Conservation (phyloP, 1,140 invertebrate species). For the Pachyrhynchus sulphureomaculatus region DNA sequence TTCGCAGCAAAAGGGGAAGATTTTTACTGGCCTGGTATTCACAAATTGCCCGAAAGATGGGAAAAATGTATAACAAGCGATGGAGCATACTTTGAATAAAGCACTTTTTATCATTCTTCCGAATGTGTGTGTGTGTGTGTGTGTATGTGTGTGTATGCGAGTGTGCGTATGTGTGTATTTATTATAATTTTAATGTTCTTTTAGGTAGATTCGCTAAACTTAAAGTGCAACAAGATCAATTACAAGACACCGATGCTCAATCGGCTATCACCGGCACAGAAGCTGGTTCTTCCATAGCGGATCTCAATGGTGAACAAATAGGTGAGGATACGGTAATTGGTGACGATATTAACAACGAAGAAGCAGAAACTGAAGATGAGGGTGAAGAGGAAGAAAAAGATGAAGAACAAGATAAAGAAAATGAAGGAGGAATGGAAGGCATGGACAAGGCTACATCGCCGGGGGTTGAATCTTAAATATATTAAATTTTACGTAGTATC, state of each 20-base stretch:
- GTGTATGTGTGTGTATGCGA: no score
- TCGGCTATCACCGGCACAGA: slow-evolving; percentile 10
- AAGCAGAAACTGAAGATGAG: slow-evolving; percentile 19
- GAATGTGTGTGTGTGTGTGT: no score
- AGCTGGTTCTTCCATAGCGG: slow-evolving; percentile 6
- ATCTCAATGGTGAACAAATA: slow-evolving; percentile 4
- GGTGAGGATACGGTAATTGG: slow-evolving; percentile 10
- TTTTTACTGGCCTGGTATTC: no score
- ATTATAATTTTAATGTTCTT: neutral
- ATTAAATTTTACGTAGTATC: neutral
- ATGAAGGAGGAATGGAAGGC: slow-evolving; percentile 24
- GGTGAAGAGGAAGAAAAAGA: slow-evolving; percentile 18
- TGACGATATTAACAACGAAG: slow-evolving; percentile 17
- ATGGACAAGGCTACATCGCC: slow-evolving; percentile 46
- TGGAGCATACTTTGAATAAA: no score
- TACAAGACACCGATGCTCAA: slow-evolving; percentile 7
- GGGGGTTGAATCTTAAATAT: slow-evolving; percentile 8
- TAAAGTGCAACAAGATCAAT: neutral
- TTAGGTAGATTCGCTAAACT: slow-evolving; percentile 14
- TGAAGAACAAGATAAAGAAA: slow-evolving; percentile 20
- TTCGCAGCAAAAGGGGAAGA: no score
- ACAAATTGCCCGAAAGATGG: no score
- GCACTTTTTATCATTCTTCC: no score
- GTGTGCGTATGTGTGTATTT: no score
- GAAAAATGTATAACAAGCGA: no score